These are phyloP conservation scores for Tetraneura akinire DNA, from an alignment of 1,140 invertebrate species.

Conservation along the genomic window DNA sequence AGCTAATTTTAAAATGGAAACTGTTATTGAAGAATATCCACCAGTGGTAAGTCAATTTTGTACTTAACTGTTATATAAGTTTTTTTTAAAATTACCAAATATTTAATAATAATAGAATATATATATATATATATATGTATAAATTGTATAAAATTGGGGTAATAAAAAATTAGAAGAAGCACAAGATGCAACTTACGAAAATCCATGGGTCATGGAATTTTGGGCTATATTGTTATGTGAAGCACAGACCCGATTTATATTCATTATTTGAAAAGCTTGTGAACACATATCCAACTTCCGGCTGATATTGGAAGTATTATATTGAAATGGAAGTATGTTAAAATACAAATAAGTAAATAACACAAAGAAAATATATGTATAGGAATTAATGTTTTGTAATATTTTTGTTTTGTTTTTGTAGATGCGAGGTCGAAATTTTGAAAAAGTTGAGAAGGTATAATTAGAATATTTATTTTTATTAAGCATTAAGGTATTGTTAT, in stretches of 20 bases:
- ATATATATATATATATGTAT: too few relatives aligned
- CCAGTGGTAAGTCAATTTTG: slow-evolving; percentile 21
- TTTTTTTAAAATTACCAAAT: background rate
- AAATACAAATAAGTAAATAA: too few relatives aligned
- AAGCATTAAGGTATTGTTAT: too few relatives aligned
- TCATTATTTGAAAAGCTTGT: slow-evolving; percentile 92
- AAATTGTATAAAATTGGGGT: slow-evolving; percentile 79
- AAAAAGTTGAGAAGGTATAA: slow-evolving; percentile 97
- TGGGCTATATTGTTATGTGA: slow-evolving; percentile 94
- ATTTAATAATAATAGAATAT: background rate
- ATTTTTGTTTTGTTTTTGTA: slow-evolving; percentile 61
- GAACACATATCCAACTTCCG: slow-evolving; percentile 90
- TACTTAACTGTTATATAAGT: background rate
- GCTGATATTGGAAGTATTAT: slow-evolving; percentile 98
- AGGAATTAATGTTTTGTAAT: too few relatives aligned
- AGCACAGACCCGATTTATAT: slow-evolving; percentile 84
- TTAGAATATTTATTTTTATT: background rate
- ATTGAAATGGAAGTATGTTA: slow-evolving; percentile 93
- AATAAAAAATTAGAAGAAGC: slow-evolving; percentile 79
- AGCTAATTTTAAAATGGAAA: slow-evolving; percentile 12
- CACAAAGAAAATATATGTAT: too few relatives aligned
- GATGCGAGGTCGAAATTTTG: slow-evolving; percentile 94
- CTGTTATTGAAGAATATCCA: slow-evolving; percentile 1
- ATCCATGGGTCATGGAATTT: slow-evolving; percentile 91
- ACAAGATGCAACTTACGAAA: slow-evolving; percentile 78